phyloP scores from a whole-genome alignment of 37 sponge, comb jelly and placozoan genomes.

The Agelas oroides region DNA sequence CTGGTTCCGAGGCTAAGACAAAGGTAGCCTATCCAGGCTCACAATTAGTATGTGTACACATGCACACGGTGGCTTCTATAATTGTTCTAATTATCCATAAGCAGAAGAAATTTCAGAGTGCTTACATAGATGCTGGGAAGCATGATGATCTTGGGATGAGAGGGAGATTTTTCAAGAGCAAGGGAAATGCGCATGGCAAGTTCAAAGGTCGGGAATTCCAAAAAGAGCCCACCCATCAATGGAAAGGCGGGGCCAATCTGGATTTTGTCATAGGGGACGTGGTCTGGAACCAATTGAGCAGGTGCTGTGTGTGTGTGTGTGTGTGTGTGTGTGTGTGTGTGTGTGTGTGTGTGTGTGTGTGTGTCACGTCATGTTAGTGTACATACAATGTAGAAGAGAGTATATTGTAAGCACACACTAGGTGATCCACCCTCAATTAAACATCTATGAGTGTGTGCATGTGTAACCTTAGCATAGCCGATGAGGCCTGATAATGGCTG shows the following conservation, averaged over 20 bases:
- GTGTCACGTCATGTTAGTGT: background rate
- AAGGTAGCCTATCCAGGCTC: too few species aligned
- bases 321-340: background rate
- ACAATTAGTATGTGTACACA: background rate
- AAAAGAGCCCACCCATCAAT: conserved; percentile 40
- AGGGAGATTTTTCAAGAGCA: conserved; percentile 21
- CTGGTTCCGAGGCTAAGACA: too few species aligned
- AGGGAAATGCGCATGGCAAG: conserved; percentile 47
- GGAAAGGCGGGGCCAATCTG: conserved; percentile 74
- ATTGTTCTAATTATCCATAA: background rate
- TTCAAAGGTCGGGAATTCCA: conserved; percentile 60
- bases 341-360: background rate
- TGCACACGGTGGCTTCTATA: background rate
- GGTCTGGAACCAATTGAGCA: background rate
- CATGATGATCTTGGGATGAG: conserved; percentile 30
- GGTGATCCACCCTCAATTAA: too few species aligned
- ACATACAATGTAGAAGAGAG: too few species aligned
- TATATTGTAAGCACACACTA: too few species aligned
- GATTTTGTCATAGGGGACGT: conserved; percentile 8
- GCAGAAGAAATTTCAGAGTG: background rate
- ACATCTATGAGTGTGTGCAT: too few species aligned
- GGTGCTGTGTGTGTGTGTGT: conserved; percentile 10
- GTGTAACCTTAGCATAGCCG: too few species aligned
- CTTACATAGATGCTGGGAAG: conserved; percentile 56
- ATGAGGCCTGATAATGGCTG: too few species aligned